Conservation (phyloP, 1,140 invertebrate genomes). For the Bradynema listronoti region DNA sequence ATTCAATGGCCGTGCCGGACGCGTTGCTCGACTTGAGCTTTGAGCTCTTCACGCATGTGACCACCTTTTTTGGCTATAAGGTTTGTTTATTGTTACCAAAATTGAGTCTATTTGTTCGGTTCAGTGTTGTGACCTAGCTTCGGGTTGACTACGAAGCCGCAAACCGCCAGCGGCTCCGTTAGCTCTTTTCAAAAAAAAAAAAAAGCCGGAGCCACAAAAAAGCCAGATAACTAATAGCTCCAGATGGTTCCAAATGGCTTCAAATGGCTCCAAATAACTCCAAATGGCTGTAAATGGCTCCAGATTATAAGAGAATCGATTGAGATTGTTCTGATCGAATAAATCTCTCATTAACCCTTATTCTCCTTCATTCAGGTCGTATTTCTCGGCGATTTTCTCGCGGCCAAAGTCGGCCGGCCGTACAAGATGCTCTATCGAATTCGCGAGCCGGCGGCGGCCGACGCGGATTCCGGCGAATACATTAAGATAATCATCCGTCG, state of each 20-base stretch:
- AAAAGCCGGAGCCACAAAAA: too few species aligned
- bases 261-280: too few species aligned
- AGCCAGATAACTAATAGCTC: too few species aligned
- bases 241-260: too few species aligned
- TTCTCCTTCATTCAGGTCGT: conserved; percentile 22
- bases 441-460: conserved; percentile 15
- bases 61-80: conserved; percentile 86
- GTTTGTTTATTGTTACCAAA: conserved; percentile 60
- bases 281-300: too few species aligned
- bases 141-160: too few species aligned
- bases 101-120: too few species aligned
- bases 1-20: conserved; percentile 69
- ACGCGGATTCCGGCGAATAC: conserved; percentile 28
- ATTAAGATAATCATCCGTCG: conserved; percentile 68
- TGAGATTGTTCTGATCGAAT: neutral
- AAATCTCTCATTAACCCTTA: too few species aligned
- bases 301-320: too few species aligned
- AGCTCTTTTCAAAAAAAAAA: too few species aligned
- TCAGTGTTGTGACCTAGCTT: too few species aligned
- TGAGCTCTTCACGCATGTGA: conserved; percentile 92
- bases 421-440: conserved; percentile 31
- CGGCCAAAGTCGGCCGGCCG: conserved; percentile 17
- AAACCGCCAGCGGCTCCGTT: too few species aligned
- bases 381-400: conserved; percentile 37
- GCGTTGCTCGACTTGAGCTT: conserved; percentile 80